Evolutionary conservation across 2,113 vertebrate species (phyloP).

Genomic region (Dissostichus mawsoni): DNA sequence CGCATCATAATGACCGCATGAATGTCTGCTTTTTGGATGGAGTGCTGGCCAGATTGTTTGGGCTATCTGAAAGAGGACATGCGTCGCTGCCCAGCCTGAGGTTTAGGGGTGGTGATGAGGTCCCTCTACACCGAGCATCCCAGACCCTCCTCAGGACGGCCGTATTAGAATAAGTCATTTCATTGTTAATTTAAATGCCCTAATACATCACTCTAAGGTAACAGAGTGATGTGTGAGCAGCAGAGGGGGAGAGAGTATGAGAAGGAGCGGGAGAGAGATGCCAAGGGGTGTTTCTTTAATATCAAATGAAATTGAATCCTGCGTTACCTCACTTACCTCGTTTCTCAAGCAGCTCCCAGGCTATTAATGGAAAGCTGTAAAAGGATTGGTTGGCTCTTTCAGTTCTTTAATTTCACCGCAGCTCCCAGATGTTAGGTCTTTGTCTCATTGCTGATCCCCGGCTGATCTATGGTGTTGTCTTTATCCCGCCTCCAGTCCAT

Average conservation of each 20-base stretch:
- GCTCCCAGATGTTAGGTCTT: slow-evolving; percentile 78
- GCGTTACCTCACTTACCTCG: slow-evolving; percentile 87
- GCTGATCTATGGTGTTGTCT: slow-evolving; percentile 77
- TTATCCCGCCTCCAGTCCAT: slow-evolving; percentile 63
- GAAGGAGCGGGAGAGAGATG: slow-evolving; percentile 78
- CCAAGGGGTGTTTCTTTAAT: slow-evolving; percentile 98
- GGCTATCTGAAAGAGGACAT: slow-evolving; percentile 91
- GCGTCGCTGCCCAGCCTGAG: slow-evolving; percentile 92
- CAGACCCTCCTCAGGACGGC: slow-evolving; percentile 89
- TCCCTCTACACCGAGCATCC: slow-evolving; percentile 94
- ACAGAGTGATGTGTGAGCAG: slow-evolving; percentile 68
- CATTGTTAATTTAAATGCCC: slow-evolving; percentile 99
- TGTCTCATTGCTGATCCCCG: slow-evolving; percentile 77
- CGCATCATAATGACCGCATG: slow-evolving; percentile 89
- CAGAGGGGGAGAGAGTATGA: slow-evolving; percentile 45
- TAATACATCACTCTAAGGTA: slow-evolving; percentile 96
- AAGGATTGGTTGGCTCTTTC: slow-evolving; percentile 70
- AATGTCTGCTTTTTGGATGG: slow-evolving; percentile 93
- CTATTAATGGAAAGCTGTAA: slow-evolving; percentile 72
- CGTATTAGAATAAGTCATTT: slow-evolving; percentile 98
- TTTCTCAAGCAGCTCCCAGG: slow-evolving; percentile 77
- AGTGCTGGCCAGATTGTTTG: slow-evolving; percentile 94
- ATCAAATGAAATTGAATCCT: slow-evolving; percentile 93
- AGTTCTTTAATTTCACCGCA: slow-evolving; percentile 75
- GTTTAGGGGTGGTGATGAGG: slow-evolving; percentile 89